Percentiles rank a stretch among this genome's conserved stretches.
phyloP scores from a whole-genome alignment of 2,888 invertebrate species.

The Seira musarum region DNA sequence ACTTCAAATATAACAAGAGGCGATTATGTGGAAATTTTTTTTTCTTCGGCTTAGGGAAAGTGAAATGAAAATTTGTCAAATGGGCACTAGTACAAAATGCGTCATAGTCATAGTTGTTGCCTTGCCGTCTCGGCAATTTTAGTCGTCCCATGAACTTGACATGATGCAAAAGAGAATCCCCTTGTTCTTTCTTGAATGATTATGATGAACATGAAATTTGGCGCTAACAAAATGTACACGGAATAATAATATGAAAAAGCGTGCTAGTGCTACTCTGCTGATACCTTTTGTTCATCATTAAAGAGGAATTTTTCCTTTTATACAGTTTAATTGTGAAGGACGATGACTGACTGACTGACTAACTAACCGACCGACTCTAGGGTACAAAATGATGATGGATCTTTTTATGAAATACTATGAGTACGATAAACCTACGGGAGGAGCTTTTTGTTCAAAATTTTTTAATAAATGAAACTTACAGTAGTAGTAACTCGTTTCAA shows the following conservation, averaged over 20 bases:
- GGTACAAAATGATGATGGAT: not conserved
- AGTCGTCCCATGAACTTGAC: too few species aligned
- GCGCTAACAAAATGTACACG: not conserved
- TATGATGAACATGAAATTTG: not conserved
- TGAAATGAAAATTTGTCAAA: slow-evolving; percentile 51
- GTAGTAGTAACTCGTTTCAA: slow-evolving; percentile 31
- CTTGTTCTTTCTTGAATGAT: not conserved
- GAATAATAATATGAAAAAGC: not conserved
- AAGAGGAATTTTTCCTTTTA: not conserved
- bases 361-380: too few species aligned
- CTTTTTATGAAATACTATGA: not conserved
- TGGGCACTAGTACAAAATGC: slow-evolving; percentile 31
- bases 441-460: not conserved
- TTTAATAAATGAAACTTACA: not conserved
- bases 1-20: not conserved
- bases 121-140: slow-evolving; percentile 1
- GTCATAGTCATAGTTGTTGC: slow-evolving; percentile 2
- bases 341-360: not conserved
- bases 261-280: not conserved
- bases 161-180: too few species aligned
- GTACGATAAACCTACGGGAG: not conserved
- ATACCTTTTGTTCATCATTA: not conserved
- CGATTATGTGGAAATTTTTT: slow-evolving; percentile 51
- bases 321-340: not conserved
- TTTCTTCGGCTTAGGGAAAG: slow-evolving; percentile 47